Evolutionary conservation across 2,797 vertebrate species (phyloP).

Genomic region (Xenentodon cancila): DNA sequence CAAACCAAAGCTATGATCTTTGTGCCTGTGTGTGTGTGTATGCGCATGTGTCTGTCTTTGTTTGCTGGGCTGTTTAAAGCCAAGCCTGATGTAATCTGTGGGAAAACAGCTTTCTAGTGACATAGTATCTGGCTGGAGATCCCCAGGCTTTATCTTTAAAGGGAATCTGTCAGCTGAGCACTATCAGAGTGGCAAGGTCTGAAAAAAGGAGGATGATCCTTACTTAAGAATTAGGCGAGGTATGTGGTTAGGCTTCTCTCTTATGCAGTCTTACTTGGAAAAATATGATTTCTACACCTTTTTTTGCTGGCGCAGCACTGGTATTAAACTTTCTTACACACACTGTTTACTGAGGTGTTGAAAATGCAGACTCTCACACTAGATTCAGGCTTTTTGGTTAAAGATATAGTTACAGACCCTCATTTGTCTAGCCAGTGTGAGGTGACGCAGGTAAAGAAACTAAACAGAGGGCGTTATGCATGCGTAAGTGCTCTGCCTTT

Average conservation of each 20-base stretch:
- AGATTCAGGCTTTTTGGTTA: constrained; percentile 5
- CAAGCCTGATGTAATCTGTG: constrained; percentile 12
- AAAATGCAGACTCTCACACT: constrained; percentile 11
- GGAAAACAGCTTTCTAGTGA: constrained; percentile 65
- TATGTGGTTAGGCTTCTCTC: constrained; percentile 42
- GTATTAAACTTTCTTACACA: neutral
- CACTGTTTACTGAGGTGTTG: constrained; percentile 14
- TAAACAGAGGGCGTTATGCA: constrained; percentile 9
- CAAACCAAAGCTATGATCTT: constrained; percentile 39
- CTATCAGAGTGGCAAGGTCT: constrained; percentile 56
- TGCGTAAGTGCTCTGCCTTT: constrained; percentile 4
- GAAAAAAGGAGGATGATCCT: constrained; percentile 57
- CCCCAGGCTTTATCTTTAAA: constrained; percentile 66
- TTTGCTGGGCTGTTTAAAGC: constrained; percentile 13
- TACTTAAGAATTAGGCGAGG: constrained; percentile 54
- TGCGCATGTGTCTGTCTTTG: constrained; percentile 15
- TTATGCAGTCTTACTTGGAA: constrained; percentile 17
- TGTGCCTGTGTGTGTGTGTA: constrained; percentile 31
- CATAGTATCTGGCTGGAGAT: constrained; percentile 63
- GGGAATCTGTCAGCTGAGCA: constrained; percentile 62
- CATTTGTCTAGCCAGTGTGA: constrained; percentile 24
- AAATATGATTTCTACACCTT: constrained; percentile 16
- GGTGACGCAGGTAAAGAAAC: constrained; percentile 17
- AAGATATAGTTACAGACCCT: constrained; percentile 27
- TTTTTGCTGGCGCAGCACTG: constrained; percentile 11